phyloP scores from a whole-genome alignment of 35 echinoderm and acorn worm genomes.

The Patiria miniata region DNA sequence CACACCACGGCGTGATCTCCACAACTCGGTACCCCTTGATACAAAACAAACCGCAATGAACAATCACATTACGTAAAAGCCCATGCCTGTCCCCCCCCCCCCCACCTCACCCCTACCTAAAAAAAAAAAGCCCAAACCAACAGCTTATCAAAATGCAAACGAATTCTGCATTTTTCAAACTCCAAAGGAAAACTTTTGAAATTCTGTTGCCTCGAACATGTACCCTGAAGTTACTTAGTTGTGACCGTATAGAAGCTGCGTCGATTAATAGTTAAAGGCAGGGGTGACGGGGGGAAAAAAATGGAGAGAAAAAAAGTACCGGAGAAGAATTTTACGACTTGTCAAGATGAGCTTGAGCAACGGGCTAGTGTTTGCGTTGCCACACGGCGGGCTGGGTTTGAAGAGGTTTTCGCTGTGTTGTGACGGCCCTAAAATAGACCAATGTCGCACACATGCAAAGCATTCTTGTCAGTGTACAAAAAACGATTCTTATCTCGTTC shows the following conservation, averaged over 20 bases:
- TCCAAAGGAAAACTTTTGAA: too few species aligned
- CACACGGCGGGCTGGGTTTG: neutral
- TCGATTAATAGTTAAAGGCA: too few species aligned
- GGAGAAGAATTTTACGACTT: neutral
- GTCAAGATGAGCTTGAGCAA: conserved; percentile 6
- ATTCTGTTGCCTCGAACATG: too few species aligned
- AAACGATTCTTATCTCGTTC: conserved; percentile 16
- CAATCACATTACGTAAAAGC: conserved; percentile 26
- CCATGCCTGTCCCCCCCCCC: neutral
- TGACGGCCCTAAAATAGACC: conserved; percentile 30
- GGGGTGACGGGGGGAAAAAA: too few species aligned
- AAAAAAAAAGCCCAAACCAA: neutral
- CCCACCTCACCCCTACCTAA: neutral
- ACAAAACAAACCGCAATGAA: neutral
- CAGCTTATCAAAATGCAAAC: conserved; percentile 21
- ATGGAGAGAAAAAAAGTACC: too few species aligned
- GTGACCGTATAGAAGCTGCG: too few species aligned
- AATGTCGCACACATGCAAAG: neutral
- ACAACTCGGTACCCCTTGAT: neutral
- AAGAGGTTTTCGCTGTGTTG: neutral
- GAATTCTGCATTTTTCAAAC: neutral
- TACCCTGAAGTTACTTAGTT: too few species aligned
- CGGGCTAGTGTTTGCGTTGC: conserved; percentile 17
- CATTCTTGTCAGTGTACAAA: neutral
- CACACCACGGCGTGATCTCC: neutral